phyloP scores from a whole-genome alignment of 35 echinoderm and acorn worm genomes.

The Lytechinus pictus region DNA sequence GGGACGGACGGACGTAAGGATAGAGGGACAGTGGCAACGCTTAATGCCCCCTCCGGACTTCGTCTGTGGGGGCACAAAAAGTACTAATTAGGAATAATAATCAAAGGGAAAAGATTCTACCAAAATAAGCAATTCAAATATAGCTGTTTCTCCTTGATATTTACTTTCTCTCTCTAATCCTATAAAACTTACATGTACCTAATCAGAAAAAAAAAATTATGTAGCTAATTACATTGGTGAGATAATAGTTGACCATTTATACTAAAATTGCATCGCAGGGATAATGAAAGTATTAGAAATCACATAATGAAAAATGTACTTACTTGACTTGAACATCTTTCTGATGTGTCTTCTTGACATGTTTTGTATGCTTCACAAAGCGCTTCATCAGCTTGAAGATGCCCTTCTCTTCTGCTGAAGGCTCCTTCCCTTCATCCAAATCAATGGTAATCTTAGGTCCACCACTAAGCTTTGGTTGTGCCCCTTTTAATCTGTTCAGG shows the following conservation, averaged over 20 bases:
- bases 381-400: slow-evolving; percentile 78
- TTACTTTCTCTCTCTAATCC: background rate
- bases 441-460: slow-evolving; percentile 61
- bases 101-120: background rate
- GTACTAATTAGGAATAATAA: no score
- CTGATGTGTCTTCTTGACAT: slow-evolving; percentile 54
- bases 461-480: slow-evolving; percentile 76
- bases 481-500: slow-evolving; percentile 66
- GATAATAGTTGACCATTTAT: background rate
- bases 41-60: no score
- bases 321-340: slow-evolving; percentile 91
- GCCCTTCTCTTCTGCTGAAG: slow-evolving; percentile 57
- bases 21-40: no score
- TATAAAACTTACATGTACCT: no score
- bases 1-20: no score
- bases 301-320: background rate
- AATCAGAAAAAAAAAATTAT: background rate
- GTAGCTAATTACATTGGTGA: background rate
- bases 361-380: slow-evolving; percentile 81
- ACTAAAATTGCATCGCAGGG: background rate
- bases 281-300: background rate
- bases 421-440: slow-evolving; percentile 59
- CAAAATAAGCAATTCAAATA: background rate
- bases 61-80: no score
- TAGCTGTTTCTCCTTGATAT: background rate